These are phyloP conservation scores for Balearica regulorum DNA, from an alignment of 2,797 vertebrate species.

Conservation along the genomic window DNA sequence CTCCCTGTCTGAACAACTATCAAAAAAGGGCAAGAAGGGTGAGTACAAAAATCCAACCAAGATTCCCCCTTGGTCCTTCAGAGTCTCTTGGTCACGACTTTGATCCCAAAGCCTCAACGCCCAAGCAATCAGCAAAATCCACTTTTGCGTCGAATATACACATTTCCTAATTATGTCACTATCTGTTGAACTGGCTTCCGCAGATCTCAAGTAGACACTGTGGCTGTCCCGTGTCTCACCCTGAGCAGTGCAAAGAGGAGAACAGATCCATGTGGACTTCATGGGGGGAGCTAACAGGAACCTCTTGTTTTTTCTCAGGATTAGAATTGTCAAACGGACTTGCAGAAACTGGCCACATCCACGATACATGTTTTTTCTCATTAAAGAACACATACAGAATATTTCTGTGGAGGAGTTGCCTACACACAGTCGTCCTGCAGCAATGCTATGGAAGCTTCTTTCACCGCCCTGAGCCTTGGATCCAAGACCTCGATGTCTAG, in stretches of 20 bases:
- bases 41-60: background rate
- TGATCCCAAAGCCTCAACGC: background rate
- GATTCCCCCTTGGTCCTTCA: background rate
- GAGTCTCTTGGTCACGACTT: background rate
- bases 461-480: background rate
- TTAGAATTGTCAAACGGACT: background rate
- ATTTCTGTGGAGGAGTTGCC: background rate
- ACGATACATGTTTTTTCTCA: background rate
- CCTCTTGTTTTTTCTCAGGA: background rate
- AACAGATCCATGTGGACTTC: background rate
- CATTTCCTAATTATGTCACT: background rate
- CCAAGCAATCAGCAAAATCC: background rate
- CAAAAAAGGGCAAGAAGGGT: background rate
- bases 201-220: background rate
- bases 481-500: background rate
- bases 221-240: background rate
- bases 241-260: background rate
- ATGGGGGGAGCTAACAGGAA: background rate
- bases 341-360: background rate
- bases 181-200: background rate
- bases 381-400: fast-evolving
- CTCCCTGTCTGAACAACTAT: background rate
- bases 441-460: background rate
- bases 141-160: background rate
- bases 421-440: background rate